Percentiles rank a stretch among this genome's conserved stretches.
Conservation (phyloP, 1,140 invertebrate species). For the Rhizoglyphus robini region DNA sequence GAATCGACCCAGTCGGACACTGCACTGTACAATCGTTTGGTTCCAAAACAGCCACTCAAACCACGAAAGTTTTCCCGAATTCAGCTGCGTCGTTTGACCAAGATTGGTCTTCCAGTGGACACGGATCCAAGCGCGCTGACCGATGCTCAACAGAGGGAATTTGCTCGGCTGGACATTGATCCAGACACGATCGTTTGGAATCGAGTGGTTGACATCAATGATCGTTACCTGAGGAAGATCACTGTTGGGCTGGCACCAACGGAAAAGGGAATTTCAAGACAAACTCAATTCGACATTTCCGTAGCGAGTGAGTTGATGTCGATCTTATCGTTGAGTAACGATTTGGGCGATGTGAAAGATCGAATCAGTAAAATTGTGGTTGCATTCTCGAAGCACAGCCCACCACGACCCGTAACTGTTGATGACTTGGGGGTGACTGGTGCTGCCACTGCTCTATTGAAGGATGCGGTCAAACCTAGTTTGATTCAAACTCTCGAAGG, state of each 20-base stretch:
- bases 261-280: slow-evolving; percentile 71
- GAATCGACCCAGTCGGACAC: slow-evolving; percentile 75
- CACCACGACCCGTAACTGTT: slow-evolving; percentile 70
- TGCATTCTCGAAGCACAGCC: slow-evolving; percentile 52
- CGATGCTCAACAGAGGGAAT: slow-evolving; percentile 37
- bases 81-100: slow-evolving; percentile 33
- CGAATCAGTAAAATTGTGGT: slow-evolving; percentile 83
- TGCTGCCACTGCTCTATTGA: slow-evolving; percentile 74
- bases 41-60: slow-evolving; percentile 44
- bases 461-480: slow-evolving; percentile 87
- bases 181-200: slow-evolving; percentile 82
- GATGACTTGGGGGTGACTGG: slow-evolving; percentile 85
- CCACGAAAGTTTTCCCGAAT: slow-evolving; percentile 11
- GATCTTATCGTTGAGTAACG: slow-evolving; percentile 48
- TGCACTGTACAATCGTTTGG: slow-evolving; percentile 66
- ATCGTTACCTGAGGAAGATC: slow-evolving; percentile 87
- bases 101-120: slow-evolving; percentile 68
- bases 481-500: slow-evolving; percentile 94
- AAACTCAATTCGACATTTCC: slow-evolving; percentile 70
- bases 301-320: slow-evolving; percentile 99
- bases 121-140: slow-evolving; percentile 62
- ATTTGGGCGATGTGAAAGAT: slow-evolving; percentile 65
- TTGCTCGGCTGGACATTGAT: slow-evolving; percentile 82
- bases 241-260: slow-evolving; percentile 87
- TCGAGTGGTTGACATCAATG: slow-evolving; percentile 90